Percentiles rank a stretch among this genome's conserved stretches.
phyloP scores from a whole-genome alignment of 2,888 invertebrate species.

The Amphipoea lucens region DNA sequence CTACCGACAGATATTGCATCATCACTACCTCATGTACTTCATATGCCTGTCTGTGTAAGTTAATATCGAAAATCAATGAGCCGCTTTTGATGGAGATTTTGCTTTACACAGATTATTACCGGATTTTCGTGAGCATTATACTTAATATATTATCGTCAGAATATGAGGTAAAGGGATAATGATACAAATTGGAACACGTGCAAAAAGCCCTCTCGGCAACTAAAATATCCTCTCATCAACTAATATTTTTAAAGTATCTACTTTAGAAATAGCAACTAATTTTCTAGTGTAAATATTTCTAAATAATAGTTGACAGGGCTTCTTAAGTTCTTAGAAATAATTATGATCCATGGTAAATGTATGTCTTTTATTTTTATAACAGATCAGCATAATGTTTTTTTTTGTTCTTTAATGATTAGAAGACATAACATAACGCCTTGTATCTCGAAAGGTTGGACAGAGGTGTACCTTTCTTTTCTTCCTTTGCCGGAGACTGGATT shows the following conservation, averaged over 20 bases:
- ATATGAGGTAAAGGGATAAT: constrained; percentile 10
- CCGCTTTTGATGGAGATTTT: constrained; percentile 17
- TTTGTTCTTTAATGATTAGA: background rate
- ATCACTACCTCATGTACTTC: constrained; percentile 33
- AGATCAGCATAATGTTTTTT: background rate
- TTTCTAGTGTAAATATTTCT: background rate
- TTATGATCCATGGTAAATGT: background rate
- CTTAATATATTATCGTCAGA: constrained; percentile 1
- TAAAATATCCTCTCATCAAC: no score
- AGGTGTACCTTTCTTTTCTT: no score
- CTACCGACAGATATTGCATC: constrained; percentile 61
- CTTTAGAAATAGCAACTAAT: no score
- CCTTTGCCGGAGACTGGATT: no score
- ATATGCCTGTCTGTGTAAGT: constrained; percentile 8
- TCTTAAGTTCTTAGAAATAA: background rate
- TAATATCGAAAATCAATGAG: constrained; percentile 44
- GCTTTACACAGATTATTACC: background rate
- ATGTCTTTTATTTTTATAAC: background rate
- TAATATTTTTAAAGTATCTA: background rate
- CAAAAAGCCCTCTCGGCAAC: background rate
- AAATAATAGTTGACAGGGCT: background rate
- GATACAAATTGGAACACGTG: constrained; percentile 25
- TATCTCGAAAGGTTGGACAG: no score
- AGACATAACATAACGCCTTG: background rate
- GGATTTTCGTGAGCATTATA: constrained; percentile 7